Evolutionary conservation across 2,797 vertebrate species (phyloP).

Genomic region (Takifugu rubripes): DNA sequence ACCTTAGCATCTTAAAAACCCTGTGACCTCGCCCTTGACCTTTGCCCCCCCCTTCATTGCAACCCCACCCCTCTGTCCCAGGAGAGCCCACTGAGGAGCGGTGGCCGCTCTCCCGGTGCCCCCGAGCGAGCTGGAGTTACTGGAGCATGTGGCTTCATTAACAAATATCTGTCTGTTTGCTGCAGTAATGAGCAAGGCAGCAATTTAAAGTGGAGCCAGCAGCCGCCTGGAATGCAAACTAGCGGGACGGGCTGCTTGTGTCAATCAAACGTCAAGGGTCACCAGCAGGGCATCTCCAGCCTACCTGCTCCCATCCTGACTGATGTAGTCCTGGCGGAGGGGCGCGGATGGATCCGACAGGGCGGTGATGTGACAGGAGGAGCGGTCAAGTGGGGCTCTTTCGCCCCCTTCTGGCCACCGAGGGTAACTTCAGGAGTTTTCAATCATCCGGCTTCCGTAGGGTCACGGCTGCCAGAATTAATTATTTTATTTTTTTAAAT

Average conservation of each 20-base stretch:
- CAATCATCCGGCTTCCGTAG: too few relatives aligned
- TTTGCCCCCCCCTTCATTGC: slow-evolving; percentile 47
- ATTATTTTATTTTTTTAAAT: too few relatives aligned
- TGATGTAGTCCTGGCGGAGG: slow-evolving; percentile 31
- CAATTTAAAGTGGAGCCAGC: slow-evolving; percentile 65
- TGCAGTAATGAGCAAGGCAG: slow-evolving; percentile 69
- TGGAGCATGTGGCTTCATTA: slow-evolving; percentile 77
- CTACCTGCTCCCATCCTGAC: slow-evolving; percentile 62
- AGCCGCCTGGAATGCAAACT: slow-evolving; percentile 57
- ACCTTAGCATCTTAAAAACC: slow-evolving; percentile 65
- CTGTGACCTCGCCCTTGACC: slow-evolving; percentile 77
- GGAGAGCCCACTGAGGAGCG: slow-evolving; percentile 48
- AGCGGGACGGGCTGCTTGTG: slow-evolving; percentile 62
- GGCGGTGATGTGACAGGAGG: slow-evolving; percentile 18
- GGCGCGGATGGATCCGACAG: slow-evolving; percentile 8
- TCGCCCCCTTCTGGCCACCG: slow-evolving; percentile 68
- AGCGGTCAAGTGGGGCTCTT: slow-evolving; percentile 50
- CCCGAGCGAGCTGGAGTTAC: slow-evolving; percentile 61
- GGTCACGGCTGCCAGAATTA: neutral
- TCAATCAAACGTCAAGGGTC: slow-evolving; percentile 75
- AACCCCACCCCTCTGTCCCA: slow-evolving; percentile 40
- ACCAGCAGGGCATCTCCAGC: slow-evolving; percentile 55
- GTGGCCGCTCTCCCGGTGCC: slow-evolving; percentile 43
- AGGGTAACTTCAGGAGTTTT: slow-evolving; percentile 16
- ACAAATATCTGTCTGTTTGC: slow-evolving; percentile 83